Evolutionary conservation across 2,113 vertebrate species (phyloP).

Genomic region (Lampris incognitus): DNA sequence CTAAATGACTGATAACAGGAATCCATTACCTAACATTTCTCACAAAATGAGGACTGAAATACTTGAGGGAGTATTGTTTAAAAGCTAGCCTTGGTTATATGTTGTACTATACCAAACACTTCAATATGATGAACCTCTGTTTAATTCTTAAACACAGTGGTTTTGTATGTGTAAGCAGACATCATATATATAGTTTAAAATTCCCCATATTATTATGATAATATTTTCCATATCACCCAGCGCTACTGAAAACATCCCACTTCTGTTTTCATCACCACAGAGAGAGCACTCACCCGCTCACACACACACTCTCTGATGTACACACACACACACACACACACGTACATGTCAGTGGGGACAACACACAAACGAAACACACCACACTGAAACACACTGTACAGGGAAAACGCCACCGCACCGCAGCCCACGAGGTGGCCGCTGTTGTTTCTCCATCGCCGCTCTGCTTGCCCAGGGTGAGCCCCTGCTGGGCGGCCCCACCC

Average conservation of each 20-base stretch:
- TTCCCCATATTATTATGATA: no score
- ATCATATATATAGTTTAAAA: no score
- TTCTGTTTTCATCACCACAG: slow-evolving; percentile 4
- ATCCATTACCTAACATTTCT: no score
- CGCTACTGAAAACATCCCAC: not conserved
- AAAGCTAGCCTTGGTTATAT: no score
- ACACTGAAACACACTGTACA: slow-evolving; percentile 1
- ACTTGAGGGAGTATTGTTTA: no score
- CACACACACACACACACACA: slow-evolving; percentile 1
- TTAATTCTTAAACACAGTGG: no score
- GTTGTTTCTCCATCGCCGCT: slow-evolving; percentile 28
- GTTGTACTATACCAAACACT: no score
- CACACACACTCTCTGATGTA: not conserved
- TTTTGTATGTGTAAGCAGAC: no score
- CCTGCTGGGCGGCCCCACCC: slow-evolving; percentile 77
- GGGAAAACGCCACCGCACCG: slow-evolving; percentile 30
- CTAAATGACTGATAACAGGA: no score
- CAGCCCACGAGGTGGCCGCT: slow-evolving; percentile 40
- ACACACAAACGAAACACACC: slow-evolving; percentile 38
- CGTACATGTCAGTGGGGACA: slow-evolving; percentile 3
- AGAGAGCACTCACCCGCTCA: not conserved
- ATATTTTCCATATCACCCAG: no score
- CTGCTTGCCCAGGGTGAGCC: slow-evolving; percentile 56
- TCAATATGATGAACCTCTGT: no score
- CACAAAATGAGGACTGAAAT: no score